Percentiles rank a stretch among this genome's conserved stretches.
Conservation (phyloP, 92 coral and sea anemone species). For the Epizoanthus ramosus region DNA sequence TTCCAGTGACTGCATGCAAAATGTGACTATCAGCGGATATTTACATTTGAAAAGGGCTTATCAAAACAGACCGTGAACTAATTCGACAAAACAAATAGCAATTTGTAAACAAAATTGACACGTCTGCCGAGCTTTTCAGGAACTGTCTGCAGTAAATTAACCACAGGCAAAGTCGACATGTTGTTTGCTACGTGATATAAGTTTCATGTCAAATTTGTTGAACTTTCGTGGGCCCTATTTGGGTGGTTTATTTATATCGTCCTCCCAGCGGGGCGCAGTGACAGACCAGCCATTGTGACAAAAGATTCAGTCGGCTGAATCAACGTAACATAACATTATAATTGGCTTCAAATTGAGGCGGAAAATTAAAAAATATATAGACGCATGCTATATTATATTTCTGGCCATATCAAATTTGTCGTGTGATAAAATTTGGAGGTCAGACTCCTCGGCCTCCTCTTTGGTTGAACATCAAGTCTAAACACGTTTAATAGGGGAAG, state of each 20-base stretch:
- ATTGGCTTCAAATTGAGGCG: slow-evolving; percentile 11
- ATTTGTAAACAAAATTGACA: slow-evolving; percentile 22
- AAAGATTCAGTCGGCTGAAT: background rate
- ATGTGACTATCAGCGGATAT: background rate
- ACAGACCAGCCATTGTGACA: slow-evolving; percentile 5
- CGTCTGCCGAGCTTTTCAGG: background rate
- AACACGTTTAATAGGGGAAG: too few relatives aligned
- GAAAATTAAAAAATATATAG: background rate
- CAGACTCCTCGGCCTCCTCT: too few relatives aligned
- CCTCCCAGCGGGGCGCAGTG: background rate
- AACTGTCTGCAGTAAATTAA: slow-evolving; percentile 9
- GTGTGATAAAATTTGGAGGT: too few relatives aligned
- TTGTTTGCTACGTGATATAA: background rate
- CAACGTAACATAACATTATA: background rate
- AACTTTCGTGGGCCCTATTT: background rate
- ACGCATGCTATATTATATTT: too few relatives aligned
- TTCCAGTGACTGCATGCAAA: background rate
- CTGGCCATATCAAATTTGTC: too few relatives aligned
- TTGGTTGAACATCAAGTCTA: too few relatives aligned
- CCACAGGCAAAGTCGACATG: background rate
- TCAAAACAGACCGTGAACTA: slow-evolving; percentile 20
- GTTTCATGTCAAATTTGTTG: background rate
- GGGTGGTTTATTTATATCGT: background rate
- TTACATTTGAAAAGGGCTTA: slow-evolving; percentile 31
- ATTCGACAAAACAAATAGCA: slow-evolving; percentile 23